Evolutionary conservation across 1,140 invertebrate genomes (phyloP), one percentile per base, ranked within the genome.

Genomic region (Atopsyche davidsoni): DNA sequence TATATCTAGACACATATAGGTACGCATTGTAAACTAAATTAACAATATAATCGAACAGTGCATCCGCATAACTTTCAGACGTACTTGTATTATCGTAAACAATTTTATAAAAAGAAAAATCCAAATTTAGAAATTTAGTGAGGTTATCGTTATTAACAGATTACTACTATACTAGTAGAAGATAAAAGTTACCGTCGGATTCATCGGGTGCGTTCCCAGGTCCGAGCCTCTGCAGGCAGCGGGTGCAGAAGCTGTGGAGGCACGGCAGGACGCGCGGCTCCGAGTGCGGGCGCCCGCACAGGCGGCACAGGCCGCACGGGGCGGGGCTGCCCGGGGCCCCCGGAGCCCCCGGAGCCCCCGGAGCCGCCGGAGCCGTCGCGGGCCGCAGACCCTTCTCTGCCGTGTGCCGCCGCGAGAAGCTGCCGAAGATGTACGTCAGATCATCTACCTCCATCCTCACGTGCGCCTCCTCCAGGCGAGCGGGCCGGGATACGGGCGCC

Each of bases 391-490:
- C 46, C 43, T 68, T 62, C 39, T 67, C 64, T 41, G 61, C 63
- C 54, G 67, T 66, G 17, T 75, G 72, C 50, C 77, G 72, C 44
- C 78, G 62, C 1, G 75, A 66, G 56, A 79, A 79, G 59, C 77
- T 79, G 53, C 78, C 77, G 59, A 79, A 79, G 59, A 79, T 79
- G 60, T 77, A 78, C 17, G 73, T 61, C 53, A 77, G 71, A 54
- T 75, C 69, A 52, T 78, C 77, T 42, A 77, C 68, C 66, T 78
- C 76, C 75, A 78, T 76, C n/a, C n/a, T n/a, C n/a, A n/a, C n/a
- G n/a, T n/a, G n/a, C n/a, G n/a, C n/a, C n/a, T n/a, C n/a, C n/a
- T n/a, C n/a, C n/a, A n/a, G n/a, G n/a, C n/a, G n/a, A n/a, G n/a
- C n/a, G n/a, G n/a, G n/a, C n/a, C n/a, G n/a, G n/a, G n/a, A n/a